These are phyloP conservation scores for Andrena praecox DNA, from an alignment of 2,888 invertebrate genomes.

Conservation along the genomic window DNA sequence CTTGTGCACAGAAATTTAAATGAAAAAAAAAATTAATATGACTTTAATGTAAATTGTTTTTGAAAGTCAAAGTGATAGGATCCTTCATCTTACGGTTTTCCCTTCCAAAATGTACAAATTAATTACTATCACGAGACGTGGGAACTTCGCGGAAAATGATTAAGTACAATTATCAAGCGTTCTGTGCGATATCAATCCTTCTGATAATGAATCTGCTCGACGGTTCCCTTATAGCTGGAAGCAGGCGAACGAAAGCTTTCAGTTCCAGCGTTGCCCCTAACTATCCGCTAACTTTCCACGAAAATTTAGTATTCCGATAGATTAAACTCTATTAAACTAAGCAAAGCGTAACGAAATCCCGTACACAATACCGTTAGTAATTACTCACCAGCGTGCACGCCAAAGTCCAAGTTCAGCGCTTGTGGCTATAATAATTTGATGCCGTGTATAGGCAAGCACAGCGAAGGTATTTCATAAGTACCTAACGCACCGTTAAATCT, in stretches of 20 bases:
- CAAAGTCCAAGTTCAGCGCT: background rate
- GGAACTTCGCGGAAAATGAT: background rate
- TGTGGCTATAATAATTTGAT: background rate
- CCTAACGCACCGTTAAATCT: no score
- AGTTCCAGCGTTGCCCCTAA: background rate
- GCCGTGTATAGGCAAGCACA: no score
- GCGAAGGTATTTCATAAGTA: no score
- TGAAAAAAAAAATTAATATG: background rate
- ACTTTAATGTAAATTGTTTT: background rate
- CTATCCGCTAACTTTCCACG: background rate
- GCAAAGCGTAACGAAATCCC: background rate
- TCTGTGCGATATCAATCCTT: background rate
- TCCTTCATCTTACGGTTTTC: background rate
- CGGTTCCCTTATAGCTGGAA: background rate
- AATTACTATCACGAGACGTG: background rate
- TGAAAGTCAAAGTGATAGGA: background rate
- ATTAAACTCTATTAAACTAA: constrained; percentile 2
- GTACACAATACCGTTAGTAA: background rate
- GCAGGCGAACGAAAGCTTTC: background rate
- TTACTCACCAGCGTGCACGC: background rate
- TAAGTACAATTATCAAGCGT: background rate
- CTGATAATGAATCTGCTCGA: background rate
- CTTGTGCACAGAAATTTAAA: background rate
- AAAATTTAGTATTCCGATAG: background rate
- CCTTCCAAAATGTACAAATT: background rate